A percentile compares a stretch with the other conserved stretches of the same genome.
These are phyloP conservation scores for Oeneis ivallda DNA, from an alignment of 2,888 invertebrate species.

Conservation along the genomic window DNA sequence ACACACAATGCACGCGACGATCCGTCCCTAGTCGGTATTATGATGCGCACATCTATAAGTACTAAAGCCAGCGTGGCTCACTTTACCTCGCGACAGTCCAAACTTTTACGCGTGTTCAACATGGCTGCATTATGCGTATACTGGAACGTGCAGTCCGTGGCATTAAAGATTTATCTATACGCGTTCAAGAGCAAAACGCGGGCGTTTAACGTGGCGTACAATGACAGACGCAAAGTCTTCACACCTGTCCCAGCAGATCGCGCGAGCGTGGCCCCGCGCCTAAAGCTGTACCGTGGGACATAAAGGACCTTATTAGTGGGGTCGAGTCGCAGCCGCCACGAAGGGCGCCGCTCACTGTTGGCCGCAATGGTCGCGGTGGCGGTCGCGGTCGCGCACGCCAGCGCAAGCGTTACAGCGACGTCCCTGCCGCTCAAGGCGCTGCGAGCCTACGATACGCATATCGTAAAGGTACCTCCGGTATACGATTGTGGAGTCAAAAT, in stretches of 20 bases:
- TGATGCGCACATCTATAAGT: too few relatives aligned
- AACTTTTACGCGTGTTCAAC: too few relatives aligned
- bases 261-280: background rate
- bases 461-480: conserved; percentile 18
- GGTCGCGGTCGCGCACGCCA: conserved; percentile 70
- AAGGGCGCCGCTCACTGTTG: conserved; percentile 90
- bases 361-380: conserved; percentile 78
- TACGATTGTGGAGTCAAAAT: background rate
- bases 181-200: background rate
- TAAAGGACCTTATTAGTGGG: conserved; percentile 91
- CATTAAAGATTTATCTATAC: background rate
- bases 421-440: conserved; percentile 54
- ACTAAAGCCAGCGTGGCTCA: too few relatives aligned
- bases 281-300: conserved; percentile 26
- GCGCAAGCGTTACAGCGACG: conserved; percentile 66
- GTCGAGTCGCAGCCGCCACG: conserved; percentile 95
- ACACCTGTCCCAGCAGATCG: background rate
- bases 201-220: background rate
- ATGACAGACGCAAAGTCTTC: background rate
- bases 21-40: too few relatives aligned
- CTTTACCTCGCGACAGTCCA: too few relatives aligned
- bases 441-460: conserved; percentile 54
- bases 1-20: too few relatives aligned
- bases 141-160: too few relatives aligned
- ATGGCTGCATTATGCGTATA: too few relatives aligned